Percentiles rank a stretch among this genome's conserved stretches.
Evolutionary conservation across 2,888 invertebrate species (phyloP).

Genomic region (Operophtera brumata): DNA sequence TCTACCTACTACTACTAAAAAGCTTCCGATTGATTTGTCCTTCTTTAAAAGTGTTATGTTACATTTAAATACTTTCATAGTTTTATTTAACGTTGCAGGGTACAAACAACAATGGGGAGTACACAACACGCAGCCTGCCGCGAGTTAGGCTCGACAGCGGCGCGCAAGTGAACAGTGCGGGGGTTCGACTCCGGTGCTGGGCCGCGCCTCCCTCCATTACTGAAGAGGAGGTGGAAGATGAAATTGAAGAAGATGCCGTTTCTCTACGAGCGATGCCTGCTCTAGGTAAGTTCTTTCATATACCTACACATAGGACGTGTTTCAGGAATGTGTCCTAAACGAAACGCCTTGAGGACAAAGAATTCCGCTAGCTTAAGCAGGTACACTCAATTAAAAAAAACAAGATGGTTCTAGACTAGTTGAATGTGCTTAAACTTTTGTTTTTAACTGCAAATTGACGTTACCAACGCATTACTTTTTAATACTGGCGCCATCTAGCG

Average conservation of each 20-base stretch:
- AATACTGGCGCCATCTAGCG: constrained; percentile 47
- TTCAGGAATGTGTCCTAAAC: no score
- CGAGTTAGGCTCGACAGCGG: constrained; percentile 86
- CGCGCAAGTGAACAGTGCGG: constrained; percentile 80
- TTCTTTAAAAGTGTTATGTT: no score
- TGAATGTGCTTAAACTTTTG: no score
- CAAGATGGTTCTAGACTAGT: no score
- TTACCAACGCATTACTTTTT: no score
- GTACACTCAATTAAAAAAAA: no score
- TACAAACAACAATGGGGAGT: constrained; percentile 68
- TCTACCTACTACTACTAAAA: no score
- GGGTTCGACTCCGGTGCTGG: constrained; percentile 81
- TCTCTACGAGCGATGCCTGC: constrained; percentile 83
- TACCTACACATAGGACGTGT: no score
- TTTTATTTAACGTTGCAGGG: constrained; percentile 41
- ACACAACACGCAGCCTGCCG: constrained; percentile 76
- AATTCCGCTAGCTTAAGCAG: no score
- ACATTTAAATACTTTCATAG: neutral
- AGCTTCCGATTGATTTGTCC: no score
- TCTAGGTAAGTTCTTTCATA: constrained; percentile 67
- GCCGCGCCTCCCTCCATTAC: constrained; percentile 85
- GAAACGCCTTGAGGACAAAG: neutral
- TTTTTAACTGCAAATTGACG: no score
- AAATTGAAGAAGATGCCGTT: constrained; percentile 83
- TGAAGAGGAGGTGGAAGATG: constrained; percentile 83